Percentiles rank a stretch among this genome's conserved stretches.
Conservation (phyloP, 2,113 vertebrate species). For the Thymallus thymallus region DNA sequence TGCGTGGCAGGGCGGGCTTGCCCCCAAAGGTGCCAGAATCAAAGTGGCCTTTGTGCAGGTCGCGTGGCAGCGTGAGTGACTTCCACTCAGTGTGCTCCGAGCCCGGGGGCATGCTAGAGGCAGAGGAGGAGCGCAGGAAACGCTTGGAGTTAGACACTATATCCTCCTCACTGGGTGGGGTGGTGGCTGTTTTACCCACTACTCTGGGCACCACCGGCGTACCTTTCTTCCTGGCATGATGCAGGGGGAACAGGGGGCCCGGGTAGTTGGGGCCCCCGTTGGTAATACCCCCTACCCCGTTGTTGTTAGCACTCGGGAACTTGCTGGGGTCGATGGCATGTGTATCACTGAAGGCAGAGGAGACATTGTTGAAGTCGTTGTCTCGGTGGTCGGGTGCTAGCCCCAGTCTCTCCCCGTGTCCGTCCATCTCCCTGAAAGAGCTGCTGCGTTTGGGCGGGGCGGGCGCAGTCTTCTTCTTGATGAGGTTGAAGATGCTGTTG, state of each 20-base stretch:
- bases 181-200: constrained; percentile 64
- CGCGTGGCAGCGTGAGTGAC: constrained; percentile 90
- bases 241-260: constrained; percentile 77
- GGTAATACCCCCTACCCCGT: constrained; percentile 72
- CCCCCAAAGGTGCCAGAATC: constrained; percentile 85
- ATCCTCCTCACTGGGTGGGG: constrained; percentile 81
- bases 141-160: constrained; percentile 79
- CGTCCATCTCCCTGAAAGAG: constrained; percentile 89
- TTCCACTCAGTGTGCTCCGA: constrained; percentile 83
- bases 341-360: constrained; percentile 56
- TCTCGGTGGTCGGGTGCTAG: constrained; percentile 69
- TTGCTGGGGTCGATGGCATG: constrained; percentile 70
- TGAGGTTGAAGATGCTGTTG: constrained; percentile 88
- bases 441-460: constrained; percentile 93
- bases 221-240: constrained; percentile 80
- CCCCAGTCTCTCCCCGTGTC: constrained; percentile 56
- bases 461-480: constrained; percentile 92
- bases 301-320: constrained; percentile 72
- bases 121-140: constrained; percentile 87
- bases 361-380: constrained; percentile 71
- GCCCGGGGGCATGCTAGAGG: constrained; percentile 81
- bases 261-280: constrained; percentile 81
- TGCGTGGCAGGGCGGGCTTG: constrained; percentile 90
- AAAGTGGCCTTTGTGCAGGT: constrained; percentile 85
- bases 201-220: constrained; percentile 65